Evolutionary conservation across 2,888 invertebrate genomes (phyloP), one percentile per base, ranked within the genome.

Genomic region (Aporophyla nigra): DNA sequence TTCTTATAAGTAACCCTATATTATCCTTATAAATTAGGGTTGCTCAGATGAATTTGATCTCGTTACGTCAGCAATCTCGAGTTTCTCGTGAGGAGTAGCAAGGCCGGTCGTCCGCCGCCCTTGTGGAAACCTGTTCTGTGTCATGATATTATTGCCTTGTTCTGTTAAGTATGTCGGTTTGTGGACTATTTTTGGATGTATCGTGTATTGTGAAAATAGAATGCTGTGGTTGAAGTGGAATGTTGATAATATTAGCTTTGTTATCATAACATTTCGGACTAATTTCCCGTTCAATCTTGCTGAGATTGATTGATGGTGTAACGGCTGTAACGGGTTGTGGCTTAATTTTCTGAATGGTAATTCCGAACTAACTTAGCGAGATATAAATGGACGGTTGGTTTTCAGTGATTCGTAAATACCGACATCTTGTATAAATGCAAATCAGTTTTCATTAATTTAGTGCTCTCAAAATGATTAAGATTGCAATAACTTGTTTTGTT

Each of bases 111-210:
- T 56, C 27, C 63, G 72, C 53, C 78, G 88, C 87, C 87, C 87
- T 87, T 87, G 87, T 56, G 58, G 63, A 83, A 88, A 87, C 87
- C 87, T 68, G 87, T 87, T 86, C 65, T 73, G 71, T 73, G 67
- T 74, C 83, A 70, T 68, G 67, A 56, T 83, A 74, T 86, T 86
- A 86, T 74, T 75, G 81, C 87, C 66, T 70, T 59, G 84, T 70
- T 80, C 65, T 79, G 72, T 77, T 74, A 71, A 82, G 56, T 71
- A 56, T 74, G 58, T 43, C 58, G 59, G 72, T 63, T 83, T 66
- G 59, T 59, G 53, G 27, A 74, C 80, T 84, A 86, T 79, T 83
- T 84, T 77, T 43, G 61, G 67, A 75, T 78, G 49, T 71, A 77
- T 79, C 74, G 71, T 61, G 58, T 69, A 80, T 74, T 83, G 82